phyloP scores from a whole-genome alignment of 2,797 vertebrate genomes.

The Hirundo rustica region DNA sequence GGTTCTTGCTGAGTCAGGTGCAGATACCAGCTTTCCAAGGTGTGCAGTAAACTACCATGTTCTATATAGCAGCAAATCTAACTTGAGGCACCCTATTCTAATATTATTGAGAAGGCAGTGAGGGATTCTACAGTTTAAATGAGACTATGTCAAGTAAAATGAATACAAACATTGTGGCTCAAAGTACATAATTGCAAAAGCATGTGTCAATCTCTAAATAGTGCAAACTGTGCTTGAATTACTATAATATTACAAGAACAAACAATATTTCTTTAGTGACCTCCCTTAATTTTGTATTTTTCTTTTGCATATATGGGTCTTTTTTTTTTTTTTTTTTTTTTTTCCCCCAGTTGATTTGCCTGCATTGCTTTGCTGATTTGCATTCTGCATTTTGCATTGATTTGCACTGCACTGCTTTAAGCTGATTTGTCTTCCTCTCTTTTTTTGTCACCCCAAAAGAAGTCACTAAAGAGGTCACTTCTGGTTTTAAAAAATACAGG shows the following conservation, averaged over 20 bases:
- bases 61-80: not conserved
- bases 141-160: not conserved
- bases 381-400: too few relatives aligned
- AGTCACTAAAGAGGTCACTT: not conserved
- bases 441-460: not conserved
- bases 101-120: not conserved
- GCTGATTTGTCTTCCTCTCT: not conserved
- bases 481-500: not conserved
- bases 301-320: not conserved
- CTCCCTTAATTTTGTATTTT: not conserved
- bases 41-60: too few relatives aligned
- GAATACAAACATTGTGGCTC: not conserved
- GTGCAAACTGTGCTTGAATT: not conserved
- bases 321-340: not conserved
- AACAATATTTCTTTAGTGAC: not conserved
- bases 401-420: not conserved
- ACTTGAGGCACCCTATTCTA: not conserved
- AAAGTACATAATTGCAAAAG: not conserved
- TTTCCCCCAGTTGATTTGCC: not conserved
- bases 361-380: not conserved
- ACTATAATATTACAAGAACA: not conserved
- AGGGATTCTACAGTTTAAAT: not conserved
- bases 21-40: not conserved
- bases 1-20: too few relatives aligned
- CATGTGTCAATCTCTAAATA: not conserved